Conservation (phyloP, 2,113 vertebrate species). For the Burhinus bistriatus region DNA sequence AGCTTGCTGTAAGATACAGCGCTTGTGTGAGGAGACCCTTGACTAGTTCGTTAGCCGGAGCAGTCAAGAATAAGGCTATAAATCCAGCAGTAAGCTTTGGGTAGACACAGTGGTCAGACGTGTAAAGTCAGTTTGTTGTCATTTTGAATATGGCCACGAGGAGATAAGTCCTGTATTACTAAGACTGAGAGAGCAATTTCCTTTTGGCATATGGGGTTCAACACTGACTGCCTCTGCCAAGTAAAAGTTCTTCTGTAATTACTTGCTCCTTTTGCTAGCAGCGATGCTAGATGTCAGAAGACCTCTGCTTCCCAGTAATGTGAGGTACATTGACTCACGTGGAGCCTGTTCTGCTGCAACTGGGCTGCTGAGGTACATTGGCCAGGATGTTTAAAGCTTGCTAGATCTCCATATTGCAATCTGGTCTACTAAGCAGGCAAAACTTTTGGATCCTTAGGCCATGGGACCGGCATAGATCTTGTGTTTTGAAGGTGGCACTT, state of each 20-base stretch:
- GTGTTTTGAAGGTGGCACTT: background rate
- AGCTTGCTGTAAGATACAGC: background rate
- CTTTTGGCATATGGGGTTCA: background rate
- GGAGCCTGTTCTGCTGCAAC: background rate
- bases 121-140: background rate
- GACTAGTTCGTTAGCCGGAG: background rate
- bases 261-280: background rate
- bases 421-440: background rate
- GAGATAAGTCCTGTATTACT: background rate
- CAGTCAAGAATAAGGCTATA: background rate
- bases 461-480: background rate
- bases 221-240: background rate
- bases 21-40: background rate
- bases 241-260: background rate
- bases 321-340: accelerated
- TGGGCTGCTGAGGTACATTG: background rate
- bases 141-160: background rate
- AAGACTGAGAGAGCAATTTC: background rate
- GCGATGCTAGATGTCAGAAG: background rate
- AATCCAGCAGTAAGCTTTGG: background rate
- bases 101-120: background rate
- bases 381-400: background rate
- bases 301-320: background rate
- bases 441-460: background rate
- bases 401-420: background rate